phyloP scores from a whole-genome alignment of 2,113 vertebrate genomes.

The Diglossa brunneiventris region DNA sequence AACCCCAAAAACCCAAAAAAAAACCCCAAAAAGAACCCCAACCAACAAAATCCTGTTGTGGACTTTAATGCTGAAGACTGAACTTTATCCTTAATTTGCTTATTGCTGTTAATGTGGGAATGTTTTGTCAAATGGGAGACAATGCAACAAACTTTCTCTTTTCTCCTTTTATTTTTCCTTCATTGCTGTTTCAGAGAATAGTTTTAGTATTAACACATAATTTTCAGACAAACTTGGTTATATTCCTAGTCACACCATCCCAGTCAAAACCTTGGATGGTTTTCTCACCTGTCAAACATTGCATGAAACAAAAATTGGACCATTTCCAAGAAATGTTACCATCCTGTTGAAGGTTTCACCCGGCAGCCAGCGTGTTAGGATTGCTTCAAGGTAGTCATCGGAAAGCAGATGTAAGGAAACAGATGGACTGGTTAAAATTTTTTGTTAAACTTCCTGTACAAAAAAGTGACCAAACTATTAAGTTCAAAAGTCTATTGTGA shows the following conservation, averaged over 20 bases:
- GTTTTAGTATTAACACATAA: neutral
- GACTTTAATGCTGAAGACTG: neutral
- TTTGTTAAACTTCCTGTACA: conserved; percentile 22
- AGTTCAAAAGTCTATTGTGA: neutral
- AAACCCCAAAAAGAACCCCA: neutral
- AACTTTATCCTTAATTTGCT: neutral
- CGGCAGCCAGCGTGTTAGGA: neutral
- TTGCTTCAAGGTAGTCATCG: neutral
- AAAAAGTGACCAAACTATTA: neutral
- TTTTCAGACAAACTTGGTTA: neutral
- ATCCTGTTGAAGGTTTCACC: neutral
- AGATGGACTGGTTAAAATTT: neutral
- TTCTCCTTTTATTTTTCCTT: neutral
- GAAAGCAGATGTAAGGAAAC: conserved; percentile 49
- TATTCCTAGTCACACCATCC: neutral
- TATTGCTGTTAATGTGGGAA: neutral
- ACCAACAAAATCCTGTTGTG: neutral
- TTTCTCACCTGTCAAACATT: neutral
- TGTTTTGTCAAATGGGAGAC: neutral
- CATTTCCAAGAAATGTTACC: neutral
- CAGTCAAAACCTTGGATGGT: neutral
- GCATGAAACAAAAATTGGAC: neutral
- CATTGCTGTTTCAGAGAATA: neutral
- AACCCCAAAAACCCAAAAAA: too few relatives aligned
- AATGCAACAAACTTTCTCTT: neutral